Evolutionary conservation across 2,888 invertebrate genomes (phyloP).

Genomic region (Ariolimax columbianus): DNA sequence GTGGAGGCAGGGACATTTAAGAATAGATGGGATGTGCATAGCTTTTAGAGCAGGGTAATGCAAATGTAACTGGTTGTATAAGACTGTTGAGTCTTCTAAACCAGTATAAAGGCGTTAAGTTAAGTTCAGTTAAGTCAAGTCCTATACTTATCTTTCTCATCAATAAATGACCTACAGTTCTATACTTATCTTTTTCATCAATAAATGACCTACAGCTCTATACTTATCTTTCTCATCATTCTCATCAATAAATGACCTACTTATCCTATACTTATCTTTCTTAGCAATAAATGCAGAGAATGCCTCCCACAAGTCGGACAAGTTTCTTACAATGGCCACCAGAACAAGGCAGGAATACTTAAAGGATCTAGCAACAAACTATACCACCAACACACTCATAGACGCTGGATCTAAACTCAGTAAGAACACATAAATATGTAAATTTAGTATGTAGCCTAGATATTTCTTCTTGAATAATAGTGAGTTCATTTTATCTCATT

Average conservation of each 20-base stretch:
- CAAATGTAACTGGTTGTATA: too few species aligned
- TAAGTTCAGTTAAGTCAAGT: too few species aligned
- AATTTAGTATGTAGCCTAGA: neutral
- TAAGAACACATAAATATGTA: constrained; percentile 56
- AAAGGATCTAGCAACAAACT: constrained; percentile 93
- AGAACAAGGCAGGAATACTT: constrained; percentile 96
- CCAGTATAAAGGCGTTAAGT: too few species aligned
- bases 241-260: neutral
- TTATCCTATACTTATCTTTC: constrained; percentile 10
- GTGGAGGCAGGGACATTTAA: too few species aligned
- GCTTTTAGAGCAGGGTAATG: too few species aligned
- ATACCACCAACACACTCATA: constrained; percentile 86
- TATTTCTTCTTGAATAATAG: neutral
- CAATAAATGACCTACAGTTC: too few species aligned
- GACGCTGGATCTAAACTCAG: constrained; percentile 80
- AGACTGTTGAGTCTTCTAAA: too few species aligned
- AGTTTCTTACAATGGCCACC: constrained; percentile 97
- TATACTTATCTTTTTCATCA: too few species aligned
- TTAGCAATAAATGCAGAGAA: constrained; percentile 95
- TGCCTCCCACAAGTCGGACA: constrained; percentile 96
- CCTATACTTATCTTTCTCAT: too few species aligned
- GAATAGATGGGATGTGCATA: too few species aligned
- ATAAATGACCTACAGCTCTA: too few species aligned
- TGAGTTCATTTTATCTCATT: neutral
- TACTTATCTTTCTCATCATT: too few species aligned